Conservation (phyloP, 2,113 vertebrate genomes). For the Tylochromis polylepis region DNA sequence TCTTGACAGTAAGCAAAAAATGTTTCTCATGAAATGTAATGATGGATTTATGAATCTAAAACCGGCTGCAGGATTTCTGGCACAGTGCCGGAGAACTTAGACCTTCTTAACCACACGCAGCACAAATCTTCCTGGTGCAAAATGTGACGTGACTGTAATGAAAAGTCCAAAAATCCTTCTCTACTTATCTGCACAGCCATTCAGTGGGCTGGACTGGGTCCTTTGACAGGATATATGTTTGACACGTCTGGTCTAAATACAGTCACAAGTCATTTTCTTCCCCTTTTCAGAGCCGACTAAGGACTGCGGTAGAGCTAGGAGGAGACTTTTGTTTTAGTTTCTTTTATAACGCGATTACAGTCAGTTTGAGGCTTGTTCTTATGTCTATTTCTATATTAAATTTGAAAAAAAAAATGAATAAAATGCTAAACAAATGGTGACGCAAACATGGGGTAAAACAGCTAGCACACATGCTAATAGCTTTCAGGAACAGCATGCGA, state of each 20-base stretch:
- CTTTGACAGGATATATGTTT: background rate
- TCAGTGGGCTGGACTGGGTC: background rate
- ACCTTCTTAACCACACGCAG: background rate
- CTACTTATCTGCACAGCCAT: background rate
- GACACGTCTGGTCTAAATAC: background rate
- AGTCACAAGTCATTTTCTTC: background rate
- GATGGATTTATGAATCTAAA: background rate
- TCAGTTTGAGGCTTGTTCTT: background rate
- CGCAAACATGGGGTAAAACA: background rate
- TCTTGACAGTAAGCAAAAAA: background rate
- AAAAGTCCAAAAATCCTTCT: background rate
- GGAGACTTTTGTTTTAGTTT: background rate
- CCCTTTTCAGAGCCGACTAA: background rate
- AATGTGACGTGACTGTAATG: background rate
- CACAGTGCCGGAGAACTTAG: background rate
- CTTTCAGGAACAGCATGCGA: slow-evolving; percentile 15
- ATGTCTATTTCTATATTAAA: background rate
- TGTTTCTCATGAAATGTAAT: background rate
- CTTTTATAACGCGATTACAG: background rate
- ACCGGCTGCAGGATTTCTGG: background rate
- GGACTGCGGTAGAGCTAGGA: background rate
- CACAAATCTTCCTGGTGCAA: background rate
- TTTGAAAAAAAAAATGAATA: background rate
- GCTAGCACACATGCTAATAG: slow-evolving; percentile 23
- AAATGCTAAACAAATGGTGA: background rate